phyloP scores from a whole-genome alignment of 2,888 invertebrate genomes.

The Odontothrips loti region DNA sequence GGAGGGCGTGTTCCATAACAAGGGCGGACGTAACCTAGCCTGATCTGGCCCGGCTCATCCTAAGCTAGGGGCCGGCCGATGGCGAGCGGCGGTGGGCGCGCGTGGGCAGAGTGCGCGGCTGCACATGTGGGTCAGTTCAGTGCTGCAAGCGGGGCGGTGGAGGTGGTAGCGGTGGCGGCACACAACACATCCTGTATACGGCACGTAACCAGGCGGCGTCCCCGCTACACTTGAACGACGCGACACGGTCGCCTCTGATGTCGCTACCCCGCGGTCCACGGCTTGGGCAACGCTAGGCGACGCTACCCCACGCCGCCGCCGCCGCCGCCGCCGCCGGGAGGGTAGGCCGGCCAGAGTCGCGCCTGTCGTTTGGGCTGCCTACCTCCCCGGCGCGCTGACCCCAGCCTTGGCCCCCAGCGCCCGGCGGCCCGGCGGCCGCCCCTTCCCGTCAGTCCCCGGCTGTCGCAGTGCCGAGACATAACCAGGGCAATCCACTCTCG shows the following conservation, averaged over 20 bases:
- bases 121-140: too few relatives aligned
- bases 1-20: too few relatives aligned
- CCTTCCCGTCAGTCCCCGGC: too few relatives aligned
- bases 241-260: neutral
- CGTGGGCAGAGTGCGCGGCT: too few relatives aligned
- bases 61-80: too few relatives aligned
- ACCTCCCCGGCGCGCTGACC: neutral
- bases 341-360: neutral
- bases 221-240: neutral
- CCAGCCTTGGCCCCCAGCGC: neutral
- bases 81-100: too few relatives aligned
- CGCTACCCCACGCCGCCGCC: neutral
- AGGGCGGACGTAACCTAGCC: too few relatives aligned
- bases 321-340: neutral
- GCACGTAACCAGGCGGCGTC: neutral
- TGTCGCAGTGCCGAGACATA: too few relatives aligned
- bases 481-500: neutral
- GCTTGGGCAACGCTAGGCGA: neutral
- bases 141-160: neutral
- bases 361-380: neutral
- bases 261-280: neutral
- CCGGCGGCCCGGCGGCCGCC: too few relatives aligned
- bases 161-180: neutral
- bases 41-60: too few relatives aligned
- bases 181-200: conserved; percentile 3